These are phyloP conservation scores for Agriopis marginaria DNA, from an alignment of 2,888 invertebrate genomes.

Conservation along the genomic window DNA sequence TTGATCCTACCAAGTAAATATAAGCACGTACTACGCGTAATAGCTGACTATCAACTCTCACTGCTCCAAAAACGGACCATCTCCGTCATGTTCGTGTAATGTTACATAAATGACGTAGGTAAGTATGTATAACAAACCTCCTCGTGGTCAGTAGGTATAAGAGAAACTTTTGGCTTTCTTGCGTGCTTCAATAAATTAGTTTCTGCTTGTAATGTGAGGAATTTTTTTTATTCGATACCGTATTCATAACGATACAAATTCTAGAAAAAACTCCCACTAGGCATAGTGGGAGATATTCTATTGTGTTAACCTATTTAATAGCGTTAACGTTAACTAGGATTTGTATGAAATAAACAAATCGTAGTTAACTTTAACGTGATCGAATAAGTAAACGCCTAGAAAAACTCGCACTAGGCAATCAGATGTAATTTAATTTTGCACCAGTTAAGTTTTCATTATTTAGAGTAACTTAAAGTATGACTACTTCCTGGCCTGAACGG, in stretches of 20 bases:
- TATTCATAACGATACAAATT: neutral
- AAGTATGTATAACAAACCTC: conserved; percentile 11
- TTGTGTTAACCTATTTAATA: no score
- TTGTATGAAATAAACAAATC: no score
- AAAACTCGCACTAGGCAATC: no score
- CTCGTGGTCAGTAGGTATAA: conserved; percentile 6
- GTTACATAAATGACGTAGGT: conserved; percentile 38
- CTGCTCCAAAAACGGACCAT: conserved; percentile 45
- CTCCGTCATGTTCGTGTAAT: conserved; percentile 25
- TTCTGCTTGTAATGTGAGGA: conserved; percentile 1
- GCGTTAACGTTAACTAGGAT: no score
- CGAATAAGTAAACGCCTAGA: no score
- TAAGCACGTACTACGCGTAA: conserved; percentile 21
- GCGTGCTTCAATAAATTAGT: conserved; percentile 7
- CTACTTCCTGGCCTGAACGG: neutral
- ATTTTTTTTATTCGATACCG: neutral
- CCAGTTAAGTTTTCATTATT: neutral
- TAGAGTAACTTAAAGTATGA: neutral
- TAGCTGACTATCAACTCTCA: conserved; percentile 39
- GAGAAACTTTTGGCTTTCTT: conserved; percentile 15
- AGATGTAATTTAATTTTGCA: neutral
- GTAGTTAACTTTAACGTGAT: no score
- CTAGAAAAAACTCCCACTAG: no score
- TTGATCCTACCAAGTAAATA: conserved; percentile 14
- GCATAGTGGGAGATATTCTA: no score